Evolutionary conservation across 2,797 vertebrate genomes (phyloP).

Genomic region (Labroides dimidiatus): DNA sequence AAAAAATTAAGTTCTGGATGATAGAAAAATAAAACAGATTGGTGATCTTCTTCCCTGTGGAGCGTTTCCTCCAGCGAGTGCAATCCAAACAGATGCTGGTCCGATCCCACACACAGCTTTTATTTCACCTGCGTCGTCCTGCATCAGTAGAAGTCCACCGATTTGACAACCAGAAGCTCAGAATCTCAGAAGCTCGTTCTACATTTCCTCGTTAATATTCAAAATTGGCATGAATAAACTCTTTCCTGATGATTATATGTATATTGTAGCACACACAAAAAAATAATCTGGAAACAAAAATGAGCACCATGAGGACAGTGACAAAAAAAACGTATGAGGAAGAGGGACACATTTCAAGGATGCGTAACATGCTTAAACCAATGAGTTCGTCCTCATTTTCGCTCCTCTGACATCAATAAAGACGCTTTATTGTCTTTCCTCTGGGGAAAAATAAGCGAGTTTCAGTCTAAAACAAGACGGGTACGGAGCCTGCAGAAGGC

Average conservation of each 20-base stretch:
- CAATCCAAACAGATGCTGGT: conserved; percentile 67
- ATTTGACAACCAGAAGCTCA: conserved; percentile 38
- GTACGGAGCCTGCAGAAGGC: conserved; percentile 51
- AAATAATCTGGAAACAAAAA: conserved; percentile 43
- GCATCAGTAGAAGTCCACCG: conserved; percentile 55
- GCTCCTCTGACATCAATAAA: conserved; percentile 78
- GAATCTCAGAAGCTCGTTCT: conserved; percentile 46
- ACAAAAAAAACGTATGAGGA: conserved; percentile 67
- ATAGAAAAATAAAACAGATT: conserved; percentile 77
- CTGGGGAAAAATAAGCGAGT: conserved; percentile 60
- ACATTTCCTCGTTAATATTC: conserved; percentile 39
- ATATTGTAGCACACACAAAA: conserved; percentile 33
- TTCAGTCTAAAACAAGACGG: conserved; percentile 60
- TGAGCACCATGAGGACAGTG: conserved; percentile 62
- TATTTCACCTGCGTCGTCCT: conserved; percentile 56
- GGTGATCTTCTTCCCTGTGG: conserved; percentile 60
- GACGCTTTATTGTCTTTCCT: conserved; percentile 64
- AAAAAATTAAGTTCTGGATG: conserved; percentile 59
- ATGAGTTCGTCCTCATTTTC: conserved; percentile 69
- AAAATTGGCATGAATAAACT: conserved; percentile 54
- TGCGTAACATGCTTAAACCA: conserved; percentile 77
- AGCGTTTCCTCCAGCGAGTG: conserved; percentile 55
- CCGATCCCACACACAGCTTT: conserved; percentile 45
- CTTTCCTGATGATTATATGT: conserved; percentile 33
- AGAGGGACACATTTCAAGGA: conserved; percentile 78